Base-by-base conservation (phyloP, 2,797 vertebrate species). In the Rachycentron canadum region DNA sequence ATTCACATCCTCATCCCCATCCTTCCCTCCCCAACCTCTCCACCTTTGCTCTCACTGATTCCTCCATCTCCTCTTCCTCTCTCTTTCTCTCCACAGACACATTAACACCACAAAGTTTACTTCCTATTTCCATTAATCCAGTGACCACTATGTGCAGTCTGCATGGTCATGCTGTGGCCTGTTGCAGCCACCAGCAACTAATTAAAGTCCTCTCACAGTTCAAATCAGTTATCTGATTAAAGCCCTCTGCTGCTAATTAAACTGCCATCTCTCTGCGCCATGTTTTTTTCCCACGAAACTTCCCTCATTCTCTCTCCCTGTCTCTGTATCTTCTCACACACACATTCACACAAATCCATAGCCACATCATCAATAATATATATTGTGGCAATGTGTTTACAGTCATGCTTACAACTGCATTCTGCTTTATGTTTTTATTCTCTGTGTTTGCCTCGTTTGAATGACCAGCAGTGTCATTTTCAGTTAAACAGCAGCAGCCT, bases 241-340 rank as follows among this genome's bases (percentile, higher is more conserved):
- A 89, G 76, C 19, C 58, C 36, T 50, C 65, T 62, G 75, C 85
- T 59, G 82, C 69, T 93, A 92, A 93, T 94, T 91, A 90, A 89
- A 85, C 83, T 75, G 79, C 43, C 77, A 79, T 88, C 68, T 85
- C 69, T 73, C 41, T 66, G 40, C 5, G 1, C 34, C 36, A 17
- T 67, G 36, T 76, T 80, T 69, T 41, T 73, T 79, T 79, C 45
- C 68, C 75, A 83, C 53, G 7, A 64, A 70, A 58, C 10, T 26
- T 19, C 41, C n/a, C 38, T 60, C 52, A 7, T 5, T 1, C 61
- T 21, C 14, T 26, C 13, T 67, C 67, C 53, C n/a, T 34, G 38
- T 21, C 5, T 25, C 47, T 3, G 7, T 34, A 50, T 28, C 13
- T 28, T 50, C n/a, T 25, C 32, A 41, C 55, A 34, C 30, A 81